phyloP scores from a whole-genome alignment of 1,140 invertebrate genomes.

The Stenopsyche tienmushanensis region DNA sequence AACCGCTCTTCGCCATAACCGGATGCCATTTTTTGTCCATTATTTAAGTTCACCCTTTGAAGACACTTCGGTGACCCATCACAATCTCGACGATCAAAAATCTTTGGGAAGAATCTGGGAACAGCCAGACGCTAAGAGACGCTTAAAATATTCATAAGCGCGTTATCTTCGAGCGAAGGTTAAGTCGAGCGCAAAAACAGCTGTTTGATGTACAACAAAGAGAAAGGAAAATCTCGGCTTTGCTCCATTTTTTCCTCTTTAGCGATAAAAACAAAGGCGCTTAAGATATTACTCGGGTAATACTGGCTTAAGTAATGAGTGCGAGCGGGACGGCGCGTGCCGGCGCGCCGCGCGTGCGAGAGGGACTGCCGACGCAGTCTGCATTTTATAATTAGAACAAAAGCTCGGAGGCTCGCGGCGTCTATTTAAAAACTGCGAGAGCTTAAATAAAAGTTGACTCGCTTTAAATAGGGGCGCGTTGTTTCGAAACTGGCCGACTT shows the following conservation, averaged over 20 bases:
- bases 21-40: too few relatives aligned
- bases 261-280: conserved; percentile 36
- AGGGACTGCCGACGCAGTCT: conserved; percentile 21
- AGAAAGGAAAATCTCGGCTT: conserved; percentile 28
- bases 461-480: conserved; percentile 4
- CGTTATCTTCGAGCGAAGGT: not conserved
- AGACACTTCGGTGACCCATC: not conserved
- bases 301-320: conserved; percentile 26
- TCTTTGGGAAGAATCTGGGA: not conserved
- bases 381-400: conserved; percentile 42
- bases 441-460: conserved; percentile 30
- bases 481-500: conserved; percentile 13
- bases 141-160: conserved; percentile 22
- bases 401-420: conserved; percentile 33
- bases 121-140: too few relatives aligned
- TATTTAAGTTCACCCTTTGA: too few relatives aligned
- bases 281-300: conserved; percentile 18
- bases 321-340: conserved; percentile 10
- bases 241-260: conserved; percentile 13
- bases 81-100: not conserved
- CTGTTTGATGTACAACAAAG: conserved; percentile 26
- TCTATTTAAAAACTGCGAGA: conserved; percentile 38
- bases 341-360: not conserved
- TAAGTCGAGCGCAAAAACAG: conserved; percentile 25
- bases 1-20: too few relatives aligned